Conservation (phyloP, 2,888 invertebrate genomes). For the Eupsilia transversa region DNA sequence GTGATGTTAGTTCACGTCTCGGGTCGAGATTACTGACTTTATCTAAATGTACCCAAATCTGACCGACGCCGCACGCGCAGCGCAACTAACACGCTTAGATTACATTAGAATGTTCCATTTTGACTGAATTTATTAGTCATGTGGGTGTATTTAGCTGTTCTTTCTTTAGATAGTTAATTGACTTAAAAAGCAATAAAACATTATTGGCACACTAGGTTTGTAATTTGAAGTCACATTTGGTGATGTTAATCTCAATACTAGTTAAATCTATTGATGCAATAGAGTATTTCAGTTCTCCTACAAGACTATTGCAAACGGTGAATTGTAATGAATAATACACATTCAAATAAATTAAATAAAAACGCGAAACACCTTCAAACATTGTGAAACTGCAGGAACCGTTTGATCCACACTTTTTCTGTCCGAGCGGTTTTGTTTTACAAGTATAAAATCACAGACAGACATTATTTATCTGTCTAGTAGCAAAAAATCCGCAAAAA, state of each 20-base stretch:
- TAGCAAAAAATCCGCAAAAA: slow-evolving; percentile 73
- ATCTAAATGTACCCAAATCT: slow-evolving; percentile 83
- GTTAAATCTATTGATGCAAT: not conserved
- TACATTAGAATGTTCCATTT: slow-evolving; percentile 60
- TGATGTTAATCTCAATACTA: not conserved
- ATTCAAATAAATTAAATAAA: not conserved
- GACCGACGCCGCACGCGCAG: slow-evolving; percentile 72
- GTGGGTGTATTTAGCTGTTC: not conserved
- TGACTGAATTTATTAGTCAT: slow-evolving; percentile 45
- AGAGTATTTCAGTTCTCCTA: not conserved
- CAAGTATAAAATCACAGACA: slow-evolving; percentile 44
- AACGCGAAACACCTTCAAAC: too few relatives aligned
- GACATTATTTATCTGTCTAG: slow-evolving; percentile 51
- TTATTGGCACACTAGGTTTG: too few relatives aligned
- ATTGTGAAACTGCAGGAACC: slow-evolving; percentile 5
- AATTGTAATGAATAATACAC: not conserved
- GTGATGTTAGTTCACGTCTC: slow-evolving; percentile 78
- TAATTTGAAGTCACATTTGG: not conserved
- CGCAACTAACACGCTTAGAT: slow-evolving; percentile 55
- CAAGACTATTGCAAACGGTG: not conserved
- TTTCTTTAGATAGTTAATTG: not conserved
- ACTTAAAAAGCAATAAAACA: not conserved
- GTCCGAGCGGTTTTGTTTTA: slow-evolving; percentile 54
- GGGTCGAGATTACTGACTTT: slow-evolving; percentile 82
- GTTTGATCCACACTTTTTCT: slow-evolving; percentile 47